phyloP scores from a whole-genome alignment of 2,797 vertebrate genomes.

The Heteromormyrus szaboi region DNA sequence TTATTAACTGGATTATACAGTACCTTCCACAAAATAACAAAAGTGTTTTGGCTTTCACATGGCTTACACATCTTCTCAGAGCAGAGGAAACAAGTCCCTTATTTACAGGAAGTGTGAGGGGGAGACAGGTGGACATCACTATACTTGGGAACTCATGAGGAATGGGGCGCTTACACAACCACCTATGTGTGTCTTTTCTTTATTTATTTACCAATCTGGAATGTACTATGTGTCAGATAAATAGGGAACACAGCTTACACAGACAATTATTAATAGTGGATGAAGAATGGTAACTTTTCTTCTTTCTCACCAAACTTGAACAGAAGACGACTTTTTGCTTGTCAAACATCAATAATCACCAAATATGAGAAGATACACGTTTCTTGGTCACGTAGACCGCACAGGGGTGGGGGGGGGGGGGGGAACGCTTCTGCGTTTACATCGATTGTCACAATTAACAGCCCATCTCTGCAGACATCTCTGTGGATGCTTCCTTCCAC shows the following conservation, averaged over 20 bases:
- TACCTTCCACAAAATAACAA: conserved; percentile 15
- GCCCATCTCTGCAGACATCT: conserved; percentile 52
- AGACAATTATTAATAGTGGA: conserved; percentile 84
- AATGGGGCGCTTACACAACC: conserved; percentile 79
- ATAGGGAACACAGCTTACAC: conserved; percentile 89
- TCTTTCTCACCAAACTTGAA: conserved; percentile 45
- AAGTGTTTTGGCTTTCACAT: neutral
- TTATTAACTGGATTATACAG: conserved; percentile 73
- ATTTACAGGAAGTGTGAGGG: conserved; percentile 64
- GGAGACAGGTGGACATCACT: conserved; percentile 66
- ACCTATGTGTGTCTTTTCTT: conserved; percentile 61
- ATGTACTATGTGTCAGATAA: conserved; percentile 79
- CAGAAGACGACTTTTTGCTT: conserved; percentile 47
- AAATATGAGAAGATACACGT: conserved; percentile 48
- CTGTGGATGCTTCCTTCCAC: conserved; percentile 52
- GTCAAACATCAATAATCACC: conserved; percentile 56
- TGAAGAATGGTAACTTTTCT: conserved; percentile 68
- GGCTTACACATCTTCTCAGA: conserved; percentile 48
- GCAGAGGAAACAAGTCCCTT: conserved; percentile 72
- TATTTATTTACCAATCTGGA: conserved; percentile 67
- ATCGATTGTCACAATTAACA: conserved; percentile 85
- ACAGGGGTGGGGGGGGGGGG: neutral
- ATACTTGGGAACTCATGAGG: conserved; percentile 73
- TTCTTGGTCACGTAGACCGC: conserved; percentile 38
- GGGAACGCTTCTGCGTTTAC: conserved; percentile 46